A percentile compares a stretch with the other conserved stretches of the same genome.
Evolutionary conservation across 2,888 invertebrate species (phyloP).

Genomic region (Erpobdella octoculata): DNA sequence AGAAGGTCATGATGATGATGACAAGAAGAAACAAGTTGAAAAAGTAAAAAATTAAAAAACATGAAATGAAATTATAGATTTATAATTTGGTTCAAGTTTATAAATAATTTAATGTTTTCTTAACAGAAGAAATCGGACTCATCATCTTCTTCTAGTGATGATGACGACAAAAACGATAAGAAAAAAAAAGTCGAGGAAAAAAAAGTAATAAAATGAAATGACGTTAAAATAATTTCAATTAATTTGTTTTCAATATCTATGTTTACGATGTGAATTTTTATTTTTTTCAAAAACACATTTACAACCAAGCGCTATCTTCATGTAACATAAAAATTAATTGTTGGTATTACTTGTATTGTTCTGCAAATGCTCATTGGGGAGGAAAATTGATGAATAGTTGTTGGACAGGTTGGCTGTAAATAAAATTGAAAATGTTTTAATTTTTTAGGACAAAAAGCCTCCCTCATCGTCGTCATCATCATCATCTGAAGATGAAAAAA

Average conservation of each 20-base stretch:
- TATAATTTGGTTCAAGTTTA: neutral
- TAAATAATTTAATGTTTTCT: neutral
- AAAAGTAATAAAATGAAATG: conserved; percentile 7
- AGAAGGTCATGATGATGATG: conserved; percentile 28
- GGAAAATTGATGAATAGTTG: too few species aligned
- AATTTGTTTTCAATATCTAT: neutral
- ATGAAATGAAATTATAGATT: neutral
- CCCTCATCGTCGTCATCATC: neutral
- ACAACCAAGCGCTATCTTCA: neutral
- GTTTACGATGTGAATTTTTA: neutral
- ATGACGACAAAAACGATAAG: too few species aligned
- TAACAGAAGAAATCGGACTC: neutral
- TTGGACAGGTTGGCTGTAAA: too few species aligned
- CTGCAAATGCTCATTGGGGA: too few species aligned
- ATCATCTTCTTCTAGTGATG: neutral
- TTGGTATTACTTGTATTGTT: too few species aligned
- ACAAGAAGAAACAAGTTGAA: conserved; percentile 28
- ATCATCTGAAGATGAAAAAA: conserved; percentile 25
- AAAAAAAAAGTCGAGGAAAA: too few species aligned
- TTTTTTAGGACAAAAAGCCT: neutral
- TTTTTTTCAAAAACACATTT: neutral
- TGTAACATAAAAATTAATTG: too few species aligned
- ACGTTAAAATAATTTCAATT: neutral
- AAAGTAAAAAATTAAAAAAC: neutral
- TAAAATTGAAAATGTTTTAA: too few species aligned